Base-by-base conservation (phyloP, 1,140 invertebrate genomes). In the Cyrtorhinus lividipennis region DNA sequence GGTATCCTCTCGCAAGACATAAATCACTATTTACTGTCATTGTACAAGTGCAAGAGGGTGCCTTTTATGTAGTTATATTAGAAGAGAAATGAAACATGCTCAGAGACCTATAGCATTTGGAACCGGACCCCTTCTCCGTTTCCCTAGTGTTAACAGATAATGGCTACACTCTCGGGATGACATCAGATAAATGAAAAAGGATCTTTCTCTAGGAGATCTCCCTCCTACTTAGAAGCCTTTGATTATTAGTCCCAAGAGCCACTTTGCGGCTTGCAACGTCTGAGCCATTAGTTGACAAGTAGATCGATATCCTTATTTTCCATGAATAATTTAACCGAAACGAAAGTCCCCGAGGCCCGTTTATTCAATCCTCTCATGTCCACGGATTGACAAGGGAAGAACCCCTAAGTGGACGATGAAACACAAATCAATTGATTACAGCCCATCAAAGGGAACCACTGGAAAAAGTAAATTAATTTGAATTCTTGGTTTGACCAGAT, bases 121-220 rank as follows among this genome's bases (percentile, higher is more conserved):
- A 24, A 24, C 5, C 30, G n/a, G n/a, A n/a, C n/a, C n/a, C n/a
- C n/a, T n/a, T n/a, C n/a, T n/a, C n/a, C n/a, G n/a, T n/a, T n/a
- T n/a, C 56, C 56, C 23, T 24, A 57, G 56, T 20, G 56, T 57
- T 20, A 24, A 24, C 15, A 57, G 56, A 24, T 23, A 24, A 57
- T 24, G 56, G 24, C 20, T 57, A 57, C 56, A 20, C 56, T 57
- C 15, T 24, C 24, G 24, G 23, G 56, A 57, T 20, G 24, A 23
- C 20, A 57, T 57, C 20, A 24, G 56, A 57, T 57, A 57, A 57
- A 57, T 57, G 56, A 57, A 57, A 57, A 57, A 24, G 56, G 56
- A 57, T 57, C 30, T 15, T 38, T 15, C 15, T 8, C 15, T 8
- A 15, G 30, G 15, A 38, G 30, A 24, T 23, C 56, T 48, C 46